These are phyloP conservation scores for Mactromeris polynyma DNA, from an alignment of 2,888 invertebrate genomes.

Conservation along the genomic window DNA sequence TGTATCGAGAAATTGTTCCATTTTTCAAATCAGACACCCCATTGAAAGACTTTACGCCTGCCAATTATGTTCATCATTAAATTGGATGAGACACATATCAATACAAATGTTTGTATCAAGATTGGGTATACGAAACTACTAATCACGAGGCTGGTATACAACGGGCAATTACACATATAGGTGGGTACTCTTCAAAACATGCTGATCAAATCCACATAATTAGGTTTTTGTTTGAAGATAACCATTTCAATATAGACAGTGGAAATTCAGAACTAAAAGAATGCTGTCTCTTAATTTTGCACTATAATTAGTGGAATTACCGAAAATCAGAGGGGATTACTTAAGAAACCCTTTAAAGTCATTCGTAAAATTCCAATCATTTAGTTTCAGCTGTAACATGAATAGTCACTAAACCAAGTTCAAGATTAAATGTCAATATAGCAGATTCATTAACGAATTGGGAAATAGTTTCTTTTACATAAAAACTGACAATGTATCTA, in stretches of 20 bases:
- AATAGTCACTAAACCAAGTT: not conserved
- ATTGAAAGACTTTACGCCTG: no score
- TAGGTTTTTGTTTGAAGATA: not conserved
- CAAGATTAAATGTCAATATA: not conserved
- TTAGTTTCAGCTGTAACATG: not conserved
- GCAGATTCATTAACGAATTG: not conserved
- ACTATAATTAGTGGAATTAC: not conserved
- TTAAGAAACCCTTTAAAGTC: not conserved
- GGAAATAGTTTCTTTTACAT: not conserved
- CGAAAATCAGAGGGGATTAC: not conserved
- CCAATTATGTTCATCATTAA: no score
- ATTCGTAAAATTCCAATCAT: not conserved
- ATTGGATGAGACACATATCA: no score
- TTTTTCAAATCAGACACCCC: no score
- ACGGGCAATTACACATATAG: not conserved
- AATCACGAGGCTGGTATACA: no score
- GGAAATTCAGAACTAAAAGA: not conserved
- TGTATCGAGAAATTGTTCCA: not conserved
- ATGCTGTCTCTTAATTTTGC: not conserved
- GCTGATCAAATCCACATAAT: conserved; percentile 1
- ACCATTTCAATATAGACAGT: not conserved
- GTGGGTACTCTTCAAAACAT: not conserved
- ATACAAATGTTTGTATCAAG: no score
- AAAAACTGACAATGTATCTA: not conserved
- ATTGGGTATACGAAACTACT: no score